Percentiles rank a stretch among this genome's conserved stretches.
Evolutionary conservation across 2,113 vertebrate genomes (phyloP).

Genomic region (Melanerpes aurifrons): DNA sequence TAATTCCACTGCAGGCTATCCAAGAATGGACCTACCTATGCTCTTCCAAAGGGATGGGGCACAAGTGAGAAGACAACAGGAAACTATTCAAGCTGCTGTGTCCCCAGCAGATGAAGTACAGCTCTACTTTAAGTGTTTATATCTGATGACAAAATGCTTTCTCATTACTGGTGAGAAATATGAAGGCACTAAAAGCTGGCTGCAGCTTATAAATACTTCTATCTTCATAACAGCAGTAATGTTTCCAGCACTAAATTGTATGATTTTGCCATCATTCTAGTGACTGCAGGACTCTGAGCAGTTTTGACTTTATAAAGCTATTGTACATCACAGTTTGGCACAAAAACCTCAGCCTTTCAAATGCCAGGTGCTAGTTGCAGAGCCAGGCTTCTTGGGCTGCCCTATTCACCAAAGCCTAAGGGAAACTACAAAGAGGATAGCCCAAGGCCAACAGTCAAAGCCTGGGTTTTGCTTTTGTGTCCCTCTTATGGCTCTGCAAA

Average conservation of each 20-base stretch:
- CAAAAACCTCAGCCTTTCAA: background rate
- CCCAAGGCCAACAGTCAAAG: accelerated
- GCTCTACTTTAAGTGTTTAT: background rate
- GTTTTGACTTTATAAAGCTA: background rate
- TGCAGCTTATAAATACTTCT: background rate
- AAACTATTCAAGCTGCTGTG: background rate
- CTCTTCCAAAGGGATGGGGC: background rate
- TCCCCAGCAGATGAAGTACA: background rate
- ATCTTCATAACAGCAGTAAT: background rate
- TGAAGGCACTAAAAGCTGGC: background rate
- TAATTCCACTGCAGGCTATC: background rate
- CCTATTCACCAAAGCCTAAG: background rate
- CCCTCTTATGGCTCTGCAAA: background rate
- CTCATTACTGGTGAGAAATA: background rate
- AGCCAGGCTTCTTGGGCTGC: background rate
- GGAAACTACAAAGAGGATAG: background rate
- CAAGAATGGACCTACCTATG: background rate
- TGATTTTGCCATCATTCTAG: background rate
- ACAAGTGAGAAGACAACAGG: background rate
- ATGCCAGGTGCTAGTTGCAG: background rate
- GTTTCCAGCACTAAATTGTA: background rate
- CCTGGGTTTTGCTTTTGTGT: background rate
- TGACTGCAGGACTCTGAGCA: background rate
- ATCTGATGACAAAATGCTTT: background rate
- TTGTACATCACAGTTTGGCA: background rate